Evolutionary conservation across 2,797 vertebrate species (phyloP), one percentile per base, ranked within the genome.

Genomic region (Neosilurus mollespiculum): DNA sequence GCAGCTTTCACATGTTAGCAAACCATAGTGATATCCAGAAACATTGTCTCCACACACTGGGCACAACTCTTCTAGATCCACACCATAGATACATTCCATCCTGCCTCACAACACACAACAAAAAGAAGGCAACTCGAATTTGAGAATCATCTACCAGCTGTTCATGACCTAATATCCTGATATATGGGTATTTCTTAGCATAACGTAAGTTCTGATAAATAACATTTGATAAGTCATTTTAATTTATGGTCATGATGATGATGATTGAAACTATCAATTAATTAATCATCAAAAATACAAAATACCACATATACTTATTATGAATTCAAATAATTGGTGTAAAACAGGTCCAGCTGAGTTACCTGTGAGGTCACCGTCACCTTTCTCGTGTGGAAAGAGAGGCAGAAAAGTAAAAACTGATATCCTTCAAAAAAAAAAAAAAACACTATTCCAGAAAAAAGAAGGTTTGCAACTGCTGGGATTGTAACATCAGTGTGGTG

Each of bases 41-140:
- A 99, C 97, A 87, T 99, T 99, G 94, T 99, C 98, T 83, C 97
- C 98, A 80, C 97, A 99, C 83, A 99, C 97, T 65, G 98, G 98
- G 91, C 98, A 99, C 91, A 98, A 92, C 88, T 99, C 98, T 89
- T 99, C 97, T 94, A 99, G 92, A 89, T 99, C 97, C 53, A 97
- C 97, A 81, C 97, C 96, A 90, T 97, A 97, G 0, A 94, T 95
- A 93, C 97, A 98, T 90, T 99, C 98, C 97, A 99, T 99, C 90
- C 72, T 64, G 58, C 81, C 18, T 59, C 49, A 66, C 75, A 30
- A 30, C 24, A 85, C 71, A 86, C 56, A 86, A 53, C 62, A 69
- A 34, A 9, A 75, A 30, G 24, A 56, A 34, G 8, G 16, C 15
- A 64, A 64, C 58, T 64, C 2, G 12, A 58, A 5, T 43, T 8